Conservation (phyloP, 2,113 vertebrate species). For the Accipiter virgatus region DNA sequence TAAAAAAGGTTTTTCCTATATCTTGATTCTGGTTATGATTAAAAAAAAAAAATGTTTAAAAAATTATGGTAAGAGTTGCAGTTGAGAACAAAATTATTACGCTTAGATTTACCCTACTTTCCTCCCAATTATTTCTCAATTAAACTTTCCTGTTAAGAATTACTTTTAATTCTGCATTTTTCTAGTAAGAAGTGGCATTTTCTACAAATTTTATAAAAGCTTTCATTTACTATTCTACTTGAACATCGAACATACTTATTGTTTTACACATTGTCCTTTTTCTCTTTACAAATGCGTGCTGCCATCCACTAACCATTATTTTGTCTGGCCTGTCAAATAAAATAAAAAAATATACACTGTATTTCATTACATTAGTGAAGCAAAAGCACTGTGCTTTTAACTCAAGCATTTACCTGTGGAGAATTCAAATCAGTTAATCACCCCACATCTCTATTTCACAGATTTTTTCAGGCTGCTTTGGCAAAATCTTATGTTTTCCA, state of each 20-base stretch:
- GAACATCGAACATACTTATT: background rate
- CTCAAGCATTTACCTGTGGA: background rate
- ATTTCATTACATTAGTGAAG: background rate
- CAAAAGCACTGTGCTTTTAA: background rate
- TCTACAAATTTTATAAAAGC: background rate
- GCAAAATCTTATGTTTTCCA: background rate
- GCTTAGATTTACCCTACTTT: background rate
- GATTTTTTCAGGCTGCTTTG: background rate
- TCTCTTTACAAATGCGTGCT: background rate
- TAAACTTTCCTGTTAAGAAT: background rate
- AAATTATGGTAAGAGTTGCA: background rate
- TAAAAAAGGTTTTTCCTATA: background rate
- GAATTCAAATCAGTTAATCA: background rate
- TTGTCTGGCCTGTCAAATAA: background rate
- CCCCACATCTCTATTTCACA: background rate
- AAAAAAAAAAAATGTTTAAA: background rate
- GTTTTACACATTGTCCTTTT: background rate
- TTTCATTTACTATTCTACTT: background rate
- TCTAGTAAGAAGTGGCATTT: background rate
- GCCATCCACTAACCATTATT: background rate
- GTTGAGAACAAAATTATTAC: background rate
- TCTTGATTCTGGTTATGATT: background rate
- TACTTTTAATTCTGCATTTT: background rate
- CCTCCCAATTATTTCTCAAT: background rate
- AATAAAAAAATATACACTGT: background rate